phyloP scores from a whole-genome alignment of 1,140 invertebrate genomes.

The Hyles vespertilio region DNA sequence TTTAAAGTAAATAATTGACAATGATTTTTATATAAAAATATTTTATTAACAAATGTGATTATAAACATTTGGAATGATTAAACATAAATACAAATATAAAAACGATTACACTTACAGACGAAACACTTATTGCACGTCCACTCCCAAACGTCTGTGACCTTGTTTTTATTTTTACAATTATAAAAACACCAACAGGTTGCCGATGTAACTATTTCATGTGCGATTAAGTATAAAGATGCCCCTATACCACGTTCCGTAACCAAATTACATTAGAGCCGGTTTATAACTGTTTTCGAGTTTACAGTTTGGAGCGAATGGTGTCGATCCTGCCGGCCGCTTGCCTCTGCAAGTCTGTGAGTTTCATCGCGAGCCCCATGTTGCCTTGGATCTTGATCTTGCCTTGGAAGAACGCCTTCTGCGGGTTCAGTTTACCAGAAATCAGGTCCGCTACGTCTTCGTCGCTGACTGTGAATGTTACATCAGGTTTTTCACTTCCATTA shows the following conservation, averaged over 20 bases:
- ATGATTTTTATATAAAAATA: constrained; percentile 31
- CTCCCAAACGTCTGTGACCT: constrained; percentile 1
- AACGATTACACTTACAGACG: constrained; percentile 3
- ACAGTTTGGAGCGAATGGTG: constrained; percentile 84
- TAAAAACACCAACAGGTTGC: constrained; percentile 1
- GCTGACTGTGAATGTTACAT: constrained; percentile 92
- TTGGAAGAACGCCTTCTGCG: constrained; percentile 98
- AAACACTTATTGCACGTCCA: neutral
- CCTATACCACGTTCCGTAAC: constrained; percentile 34
- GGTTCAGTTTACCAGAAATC: constrained; percentile 92
- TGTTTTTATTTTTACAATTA: neutral
- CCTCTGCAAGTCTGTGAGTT: constrained; percentile 90
- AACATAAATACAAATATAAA: constrained; percentile 24
- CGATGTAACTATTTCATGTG: neutral
- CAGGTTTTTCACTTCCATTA: constrained; percentile 90
- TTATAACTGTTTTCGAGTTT: constrained; percentile 43
- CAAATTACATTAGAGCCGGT: constrained; percentile 27
- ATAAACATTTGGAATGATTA: constrained; percentile 46
- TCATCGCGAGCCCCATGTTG: constrained; percentile 97
- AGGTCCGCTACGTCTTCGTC: constrained; percentile 92
- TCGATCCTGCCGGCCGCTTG: constrained; percentile 84
- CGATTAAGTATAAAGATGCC: constrained; percentile 25
- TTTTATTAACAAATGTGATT: constrained; percentile 44
- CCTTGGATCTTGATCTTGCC: constrained; percentile 97
- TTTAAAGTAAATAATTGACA: neutral